phyloP scores from a whole-genome alignment of 2,888 invertebrate genomes.

The Phymatocera aterrima region DNA sequence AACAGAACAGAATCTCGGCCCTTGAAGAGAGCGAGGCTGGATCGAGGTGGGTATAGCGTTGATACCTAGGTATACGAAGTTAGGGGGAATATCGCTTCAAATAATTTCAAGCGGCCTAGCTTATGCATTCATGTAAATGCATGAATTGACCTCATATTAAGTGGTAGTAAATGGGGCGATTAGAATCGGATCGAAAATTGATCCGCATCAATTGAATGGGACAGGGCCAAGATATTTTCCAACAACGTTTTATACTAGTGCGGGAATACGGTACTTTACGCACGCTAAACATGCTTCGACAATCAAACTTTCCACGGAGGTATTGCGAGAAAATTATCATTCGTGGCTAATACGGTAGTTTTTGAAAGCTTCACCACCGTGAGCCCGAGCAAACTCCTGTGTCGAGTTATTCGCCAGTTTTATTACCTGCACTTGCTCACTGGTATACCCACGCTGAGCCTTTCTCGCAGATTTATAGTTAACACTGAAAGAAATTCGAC shows the following conservation, averaged over 20 bases:
- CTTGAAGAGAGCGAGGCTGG: constrained; percentile 24
- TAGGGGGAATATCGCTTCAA: constrained; percentile 41
- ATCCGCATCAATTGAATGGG: too few relatives aligned
- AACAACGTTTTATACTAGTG: too few relatives aligned
- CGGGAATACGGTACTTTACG: too few relatives aligned
- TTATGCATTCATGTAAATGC: constrained; percentile 30
- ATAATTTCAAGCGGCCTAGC: constrained; percentile 20
- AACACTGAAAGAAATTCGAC: background rate
- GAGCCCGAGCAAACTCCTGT: too few relatives aligned
- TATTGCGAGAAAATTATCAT: background rate
- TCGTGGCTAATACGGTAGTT: background rate
- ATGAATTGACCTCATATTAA: constrained; percentile 39
- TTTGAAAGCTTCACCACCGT: background rate
- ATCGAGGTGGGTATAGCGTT: constrained; percentile 17
- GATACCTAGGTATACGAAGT: constrained; percentile 38
- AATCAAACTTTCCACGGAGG: background rate
- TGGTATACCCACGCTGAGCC: background rate
- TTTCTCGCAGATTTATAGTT: constrained; percentile 1
- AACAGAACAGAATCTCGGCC: constrained; percentile 43
- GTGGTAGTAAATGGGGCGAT: constrained; percentile 8
- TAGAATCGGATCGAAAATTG: too few relatives aligned
- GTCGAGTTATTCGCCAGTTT: background rate
- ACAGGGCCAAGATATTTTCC: constrained; percentile 2
- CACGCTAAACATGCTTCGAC: too few relatives aligned
- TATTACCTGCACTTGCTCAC: background rate